A percentile compares a stretch with the other conserved stretches of the same genome.
Conservation (phyloP, 1,140 invertebrate genomes). For the Conus betulinus region DNA sequence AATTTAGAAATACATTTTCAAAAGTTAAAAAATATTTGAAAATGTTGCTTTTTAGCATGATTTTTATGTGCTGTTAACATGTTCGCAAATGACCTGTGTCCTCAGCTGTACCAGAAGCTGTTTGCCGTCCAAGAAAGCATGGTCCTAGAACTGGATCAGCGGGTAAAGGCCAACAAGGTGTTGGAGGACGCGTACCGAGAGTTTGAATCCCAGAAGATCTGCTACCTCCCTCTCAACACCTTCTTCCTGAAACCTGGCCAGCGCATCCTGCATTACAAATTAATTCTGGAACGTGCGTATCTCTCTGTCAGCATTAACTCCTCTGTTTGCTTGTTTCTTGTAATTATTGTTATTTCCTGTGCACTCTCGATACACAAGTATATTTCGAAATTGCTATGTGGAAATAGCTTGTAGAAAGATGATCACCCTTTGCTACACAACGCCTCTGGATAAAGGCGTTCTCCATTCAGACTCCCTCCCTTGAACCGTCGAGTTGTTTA, state of each 20-base stretch:
- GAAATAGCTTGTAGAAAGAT: background rate
- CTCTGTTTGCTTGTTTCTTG: background rate
- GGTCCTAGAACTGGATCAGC: constrained; percentile 85
- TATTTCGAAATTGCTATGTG: background rate
- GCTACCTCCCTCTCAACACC: constrained; percentile 86
- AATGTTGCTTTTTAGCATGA: too few relatives aligned
- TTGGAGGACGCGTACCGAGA: constrained; percentile 89
- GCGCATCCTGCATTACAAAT: constrained; percentile 89
- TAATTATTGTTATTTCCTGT: background rate
- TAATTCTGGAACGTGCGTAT: constrained; percentile 87
- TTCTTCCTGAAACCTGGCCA: constrained; percentile 93
- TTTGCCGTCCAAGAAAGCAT: constrained; percentile 86
- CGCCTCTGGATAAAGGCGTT: too few relatives aligned
- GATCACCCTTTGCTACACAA: too few relatives aligned
- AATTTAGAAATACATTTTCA: too few relatives aligned
- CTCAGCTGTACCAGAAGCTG: constrained; percentile 87
- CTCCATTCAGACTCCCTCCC: too few relatives aligned
- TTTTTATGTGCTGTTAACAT: too few relatives aligned
- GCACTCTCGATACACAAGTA: background rate
- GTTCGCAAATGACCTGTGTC: too few relatives aligned
- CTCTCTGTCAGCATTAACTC: too few relatives aligned
- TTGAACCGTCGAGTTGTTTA: too few relatives aligned
- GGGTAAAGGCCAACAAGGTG: constrained; percentile 82
- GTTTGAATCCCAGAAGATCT: constrained; percentile 89
- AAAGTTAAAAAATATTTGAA: too few relatives aligned